Conservation (phyloP, 2,797 vertebrate genomes). For the Crax fasciolata region DNA sequence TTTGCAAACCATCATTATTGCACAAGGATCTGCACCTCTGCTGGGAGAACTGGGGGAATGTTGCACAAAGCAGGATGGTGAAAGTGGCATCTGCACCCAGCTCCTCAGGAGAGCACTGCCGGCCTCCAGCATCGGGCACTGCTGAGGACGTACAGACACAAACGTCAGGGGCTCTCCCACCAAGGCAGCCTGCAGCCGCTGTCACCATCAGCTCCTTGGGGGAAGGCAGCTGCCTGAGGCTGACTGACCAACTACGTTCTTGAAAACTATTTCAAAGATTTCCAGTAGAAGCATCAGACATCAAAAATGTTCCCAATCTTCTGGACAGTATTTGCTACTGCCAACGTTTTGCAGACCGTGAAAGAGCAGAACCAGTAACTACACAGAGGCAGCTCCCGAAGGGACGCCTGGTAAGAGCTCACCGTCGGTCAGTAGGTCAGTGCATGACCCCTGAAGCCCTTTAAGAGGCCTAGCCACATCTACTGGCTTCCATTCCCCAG, state of each 20-base stretch:
- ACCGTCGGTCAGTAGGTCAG: background rate
- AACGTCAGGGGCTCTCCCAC: background rate
- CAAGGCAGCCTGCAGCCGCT: background rate
- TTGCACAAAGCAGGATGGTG: background rate
- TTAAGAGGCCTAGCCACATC: background rate
- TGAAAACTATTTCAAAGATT: background rate
- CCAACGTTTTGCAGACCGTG: background rate
- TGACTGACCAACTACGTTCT: background rate
- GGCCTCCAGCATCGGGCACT: background rate
- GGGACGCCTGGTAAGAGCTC: background rate
- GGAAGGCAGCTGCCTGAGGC: background rate
- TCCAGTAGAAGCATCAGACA: background rate
- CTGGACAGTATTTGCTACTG: background rate
- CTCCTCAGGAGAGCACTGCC: background rate
- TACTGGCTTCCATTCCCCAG: background rate
- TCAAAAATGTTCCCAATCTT: background rate
- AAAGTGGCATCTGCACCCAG: background rate
- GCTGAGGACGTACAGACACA: background rate
- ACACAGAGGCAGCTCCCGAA: background rate
- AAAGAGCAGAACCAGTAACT: background rate
- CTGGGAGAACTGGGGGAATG: background rate
- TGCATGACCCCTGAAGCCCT: background rate
- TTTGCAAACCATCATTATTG: background rate
- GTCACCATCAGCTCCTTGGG: background rate
- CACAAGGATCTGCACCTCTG: background rate